These are phyloP conservation scores for Ephestia elutella DNA, from an alignment of 1,140 invertebrate species.

Conservation along the genomic window DNA sequence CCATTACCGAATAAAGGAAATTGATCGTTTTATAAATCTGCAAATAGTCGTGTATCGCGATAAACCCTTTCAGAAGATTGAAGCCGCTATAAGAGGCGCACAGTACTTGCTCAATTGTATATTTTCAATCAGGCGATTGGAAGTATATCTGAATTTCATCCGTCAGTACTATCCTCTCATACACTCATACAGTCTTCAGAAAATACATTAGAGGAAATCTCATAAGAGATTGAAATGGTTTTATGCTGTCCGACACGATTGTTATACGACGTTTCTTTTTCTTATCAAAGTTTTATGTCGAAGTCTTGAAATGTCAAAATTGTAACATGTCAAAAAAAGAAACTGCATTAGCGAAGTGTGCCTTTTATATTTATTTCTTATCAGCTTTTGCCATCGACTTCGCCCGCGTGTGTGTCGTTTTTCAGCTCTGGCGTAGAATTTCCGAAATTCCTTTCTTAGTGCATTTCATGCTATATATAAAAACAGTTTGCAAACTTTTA, in stretches of 20 bases:
- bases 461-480: no score
- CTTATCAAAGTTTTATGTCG: no score
- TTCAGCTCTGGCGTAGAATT: no score
- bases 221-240: not conserved
- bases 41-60: not conserved
- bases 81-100: not conserved
- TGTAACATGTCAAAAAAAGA: no score
- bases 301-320: no score
- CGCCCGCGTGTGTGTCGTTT: no score
- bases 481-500: no score
- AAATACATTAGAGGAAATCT: slow-evolving; percentile 1
- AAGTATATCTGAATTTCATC: not conserved
- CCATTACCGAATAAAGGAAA: not conserved
- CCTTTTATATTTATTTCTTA: no score
- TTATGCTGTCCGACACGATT: not conserved
- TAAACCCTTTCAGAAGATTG: not conserved
- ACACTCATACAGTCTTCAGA: not conserved
- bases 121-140: not conserved
- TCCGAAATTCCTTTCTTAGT: no score
- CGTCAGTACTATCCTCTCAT: not conserved
- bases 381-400: no score
- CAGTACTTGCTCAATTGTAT: not conserved
- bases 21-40: not conserved
- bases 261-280: not conserved
- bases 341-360: no score